Percentiles rank a stretch among this genome's conserved stretches.
phyloP scores from a whole-genome alignment of 2,113 vertebrate genomes.

The Gymnogyps californianus region DNA sequence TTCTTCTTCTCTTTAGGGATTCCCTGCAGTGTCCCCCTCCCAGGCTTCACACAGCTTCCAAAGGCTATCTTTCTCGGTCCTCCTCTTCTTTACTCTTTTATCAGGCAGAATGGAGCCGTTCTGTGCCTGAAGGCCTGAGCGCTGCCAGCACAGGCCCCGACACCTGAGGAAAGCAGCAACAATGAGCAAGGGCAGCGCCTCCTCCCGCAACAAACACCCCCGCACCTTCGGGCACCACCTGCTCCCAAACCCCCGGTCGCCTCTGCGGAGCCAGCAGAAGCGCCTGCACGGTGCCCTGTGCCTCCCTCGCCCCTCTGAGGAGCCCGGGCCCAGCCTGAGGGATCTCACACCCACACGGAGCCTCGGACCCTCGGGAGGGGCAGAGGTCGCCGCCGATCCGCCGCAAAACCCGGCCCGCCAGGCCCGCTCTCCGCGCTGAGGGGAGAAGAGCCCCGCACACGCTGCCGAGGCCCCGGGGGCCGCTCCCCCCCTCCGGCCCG shows the following conservation, averaged over 20 bases:
- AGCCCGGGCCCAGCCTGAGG: not conserved
- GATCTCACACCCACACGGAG: fast-evolving
- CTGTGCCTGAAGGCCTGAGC: not conserved
- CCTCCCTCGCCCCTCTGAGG: not conserved
- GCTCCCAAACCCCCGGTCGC: not conserved
- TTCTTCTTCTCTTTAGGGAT: not conserved
- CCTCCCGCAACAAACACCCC: not conserved
- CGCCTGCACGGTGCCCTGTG: not conserved
- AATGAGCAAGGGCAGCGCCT: not conserved
- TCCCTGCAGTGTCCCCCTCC: not conserved
- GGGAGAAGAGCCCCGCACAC: not conserved
- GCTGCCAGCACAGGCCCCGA: not conserved
- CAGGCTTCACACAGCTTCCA: not conserved
- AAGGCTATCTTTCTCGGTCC: not conserved
- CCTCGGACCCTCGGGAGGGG: not conserved
- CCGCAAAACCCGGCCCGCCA: not conserved
- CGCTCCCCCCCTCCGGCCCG: not conserved
- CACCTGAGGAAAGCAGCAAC: not conserved
- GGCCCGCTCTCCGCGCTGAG: not conserved
- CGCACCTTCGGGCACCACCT: not conserved
- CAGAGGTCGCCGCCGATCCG: not conserved
- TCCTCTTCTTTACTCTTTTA: not conserved
- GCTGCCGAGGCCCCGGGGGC: no score
- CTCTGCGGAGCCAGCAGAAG: not conserved
- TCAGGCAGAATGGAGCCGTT: not conserved